phyloP scores from a whole-genome alignment of 2,888 invertebrate genomes.

The Nymphalis polychloros region DNA sequence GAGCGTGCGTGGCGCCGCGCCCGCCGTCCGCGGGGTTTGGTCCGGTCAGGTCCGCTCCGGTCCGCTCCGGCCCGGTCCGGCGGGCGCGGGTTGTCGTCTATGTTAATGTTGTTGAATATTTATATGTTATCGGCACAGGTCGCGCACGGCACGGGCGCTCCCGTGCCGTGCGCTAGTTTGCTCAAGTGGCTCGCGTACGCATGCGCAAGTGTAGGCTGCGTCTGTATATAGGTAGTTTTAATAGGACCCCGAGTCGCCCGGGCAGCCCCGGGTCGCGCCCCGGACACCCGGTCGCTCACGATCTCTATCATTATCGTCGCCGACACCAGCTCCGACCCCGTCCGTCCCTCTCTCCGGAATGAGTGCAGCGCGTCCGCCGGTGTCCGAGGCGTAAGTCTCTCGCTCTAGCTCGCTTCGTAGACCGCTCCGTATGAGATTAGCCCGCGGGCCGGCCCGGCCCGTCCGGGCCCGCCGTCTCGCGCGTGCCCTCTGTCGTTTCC shows the following conservation, averaged over 20 bases:
- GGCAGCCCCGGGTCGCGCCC: slow-evolving; percentile 26
- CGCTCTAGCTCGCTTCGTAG: slow-evolving; percentile 62
- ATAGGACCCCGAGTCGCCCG: slow-evolving; percentile 53
- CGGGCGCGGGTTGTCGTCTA: slow-evolving; percentile 41
- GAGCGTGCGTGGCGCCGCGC: slow-evolving; percentile 48
- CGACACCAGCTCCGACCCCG: slow-evolving; percentile 43
- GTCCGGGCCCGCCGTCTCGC: slow-evolving; percentile 39
- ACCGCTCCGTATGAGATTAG: slow-evolving; percentile 60
- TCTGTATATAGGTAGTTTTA: slow-evolving; percentile 73
- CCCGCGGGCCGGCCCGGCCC: slow-evolving; percentile 42
- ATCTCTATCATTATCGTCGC: slow-evolving; percentile 19
- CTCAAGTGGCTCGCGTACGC: slow-evolving; percentile 72
- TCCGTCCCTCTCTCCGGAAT: slow-evolving; percentile 46
- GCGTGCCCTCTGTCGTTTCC: slow-evolving; percentile 62
- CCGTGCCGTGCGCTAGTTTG: slow-evolving; percentile 56
- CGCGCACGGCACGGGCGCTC: slow-evolving; percentile 34
- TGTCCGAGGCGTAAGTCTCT: slow-evolving; percentile 49
- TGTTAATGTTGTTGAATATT: slow-evolving; percentile 57
- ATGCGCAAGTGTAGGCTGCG: slow-evolving; percentile 69
- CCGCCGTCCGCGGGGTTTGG: slow-evolving; percentile 35
- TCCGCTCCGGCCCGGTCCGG: slow-evolving; percentile 31
- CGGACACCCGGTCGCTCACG: slow-evolving; percentile 20
- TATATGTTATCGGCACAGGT: slow-evolving; percentile 52
- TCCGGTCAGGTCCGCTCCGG: slow-evolving; percentile 38
- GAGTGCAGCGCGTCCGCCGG: slow-evolving; percentile 37